Evolutionary conservation across 2,888 invertebrate genomes (phyloP).

Genomic region (Meteorus colon): DNA sequence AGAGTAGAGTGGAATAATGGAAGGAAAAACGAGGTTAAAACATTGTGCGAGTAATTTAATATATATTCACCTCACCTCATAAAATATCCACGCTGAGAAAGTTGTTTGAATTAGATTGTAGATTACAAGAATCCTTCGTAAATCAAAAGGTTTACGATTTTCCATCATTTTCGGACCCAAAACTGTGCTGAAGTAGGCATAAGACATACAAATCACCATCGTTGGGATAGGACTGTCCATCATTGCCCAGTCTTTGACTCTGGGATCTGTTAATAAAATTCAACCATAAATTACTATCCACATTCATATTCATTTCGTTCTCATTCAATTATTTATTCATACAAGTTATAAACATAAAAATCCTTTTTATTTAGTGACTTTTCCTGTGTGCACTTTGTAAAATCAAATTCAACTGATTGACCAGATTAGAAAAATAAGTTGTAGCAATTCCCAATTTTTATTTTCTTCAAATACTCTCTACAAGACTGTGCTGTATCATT

Average conservation of each 20-base stretch:
- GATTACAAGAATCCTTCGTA: slow-evolving; percentile 84
- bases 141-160: slow-evolving; percentile 89
- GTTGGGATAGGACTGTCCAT: slow-evolving; percentile 93
- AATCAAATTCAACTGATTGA: no score
- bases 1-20: no score
- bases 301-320: not conserved
- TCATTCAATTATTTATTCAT: not conserved
- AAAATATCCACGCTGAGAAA: slow-evolving; percentile 93
- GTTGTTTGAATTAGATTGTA: slow-evolving; percentile 94
- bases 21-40: not conserved
- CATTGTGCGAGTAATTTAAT: not conserved
- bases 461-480: no score
- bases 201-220: slow-evolving; percentile 85
- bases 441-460: no score
- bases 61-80: slow-evolving; percentile 82
- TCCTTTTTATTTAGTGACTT: no score
- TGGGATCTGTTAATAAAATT: slow-evolving; percentile 80
- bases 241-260: slow-evolving; percentile 91
- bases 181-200: slow-evolving; percentile 87
- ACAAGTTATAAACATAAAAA: not conserved
- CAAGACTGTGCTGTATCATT: no score
- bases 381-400: no score
- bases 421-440: no score
- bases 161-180: slow-evolving; percentile 92
- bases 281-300: not conserved